Evolutionary conservation across 1,140 invertebrate genomes (phyloP).

Genomic region (Tribolium castaneum): DNA sequence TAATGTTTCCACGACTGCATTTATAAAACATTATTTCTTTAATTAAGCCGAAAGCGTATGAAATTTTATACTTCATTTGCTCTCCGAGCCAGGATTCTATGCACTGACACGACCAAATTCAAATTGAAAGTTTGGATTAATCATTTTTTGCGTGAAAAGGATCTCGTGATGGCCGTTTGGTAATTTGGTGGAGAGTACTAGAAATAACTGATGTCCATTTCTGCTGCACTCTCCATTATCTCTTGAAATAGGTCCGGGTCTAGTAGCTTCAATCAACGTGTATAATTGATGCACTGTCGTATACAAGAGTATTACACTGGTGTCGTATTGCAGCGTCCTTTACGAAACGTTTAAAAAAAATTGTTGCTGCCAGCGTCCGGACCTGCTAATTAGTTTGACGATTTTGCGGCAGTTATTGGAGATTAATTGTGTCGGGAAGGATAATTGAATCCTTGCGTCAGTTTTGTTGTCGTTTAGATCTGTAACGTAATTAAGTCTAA

Average conservation of each 20-base stretch:
- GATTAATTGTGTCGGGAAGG: conserved; percentile 30
- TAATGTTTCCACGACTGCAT: conserved; percentile 13
- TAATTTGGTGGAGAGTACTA: background rate
- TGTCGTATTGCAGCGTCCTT: background rate
- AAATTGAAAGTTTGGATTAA: too few species aligned
- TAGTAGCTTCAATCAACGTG: background rate
- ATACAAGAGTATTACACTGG: background rate
- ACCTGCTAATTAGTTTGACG: conserved; percentile 12
- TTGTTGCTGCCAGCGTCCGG: background rate
- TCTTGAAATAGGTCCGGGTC: background rate
- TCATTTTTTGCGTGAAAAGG: too few species aligned
- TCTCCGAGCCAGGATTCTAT: background rate
- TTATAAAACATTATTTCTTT: conserved; percentile 16
- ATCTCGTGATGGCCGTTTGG: background rate
- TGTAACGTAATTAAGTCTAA: conserved; percentile 26
- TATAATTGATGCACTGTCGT: background rate
- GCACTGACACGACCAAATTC: background rate
- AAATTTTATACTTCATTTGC: conserved; percentile 14
- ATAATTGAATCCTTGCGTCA: conserved; percentile 34
- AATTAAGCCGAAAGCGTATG: background rate
- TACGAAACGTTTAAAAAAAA: background rate
- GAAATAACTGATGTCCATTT: background rate
- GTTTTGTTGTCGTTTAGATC: conserved; percentile 27
- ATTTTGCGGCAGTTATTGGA: conserved; percentile 22
- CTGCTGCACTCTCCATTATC: background rate